A percentile compares a stretch with the other conserved stretches of the same genome.
Conservation (phyloP, 2,888 invertebrate species). For the Drosophila anomelani region DNA sequence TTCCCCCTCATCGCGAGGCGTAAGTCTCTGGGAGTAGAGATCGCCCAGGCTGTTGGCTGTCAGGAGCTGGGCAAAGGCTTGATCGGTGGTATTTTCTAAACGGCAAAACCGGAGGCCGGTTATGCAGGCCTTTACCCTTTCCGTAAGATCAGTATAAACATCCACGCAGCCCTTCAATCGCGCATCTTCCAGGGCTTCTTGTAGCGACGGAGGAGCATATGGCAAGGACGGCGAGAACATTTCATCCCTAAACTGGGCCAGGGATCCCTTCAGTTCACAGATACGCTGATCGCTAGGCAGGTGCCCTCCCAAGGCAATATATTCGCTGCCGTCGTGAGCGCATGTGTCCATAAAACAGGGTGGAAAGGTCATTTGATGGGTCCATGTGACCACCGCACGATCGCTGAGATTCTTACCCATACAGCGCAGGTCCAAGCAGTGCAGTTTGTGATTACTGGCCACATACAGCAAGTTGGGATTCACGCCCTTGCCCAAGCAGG, state of each 20-base stretch:
- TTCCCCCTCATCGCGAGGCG: conserved; percentile 41
- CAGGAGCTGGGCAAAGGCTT: conserved; percentile 63
- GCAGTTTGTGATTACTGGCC: conserved; percentile 81
- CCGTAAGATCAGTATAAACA: conserved; percentile 65
- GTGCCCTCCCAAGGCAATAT: conserved; percentile 76
- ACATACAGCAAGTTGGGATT: conserved; percentile 80
- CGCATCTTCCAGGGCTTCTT: conserved; percentile 65
- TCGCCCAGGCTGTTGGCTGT: conserved; percentile 81
- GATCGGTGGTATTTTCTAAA: conserved; percentile 39
- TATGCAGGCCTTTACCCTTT: conserved; percentile 73
- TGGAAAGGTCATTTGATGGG: conserved; percentile 79
- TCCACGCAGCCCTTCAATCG: conserved; percentile 64
- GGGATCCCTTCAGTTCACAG: conserved; percentile 65
- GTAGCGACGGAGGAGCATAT: conserved; percentile 72
- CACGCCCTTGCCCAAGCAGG: conserved; percentile 67
- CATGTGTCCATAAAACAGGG: conserved; percentile 77
- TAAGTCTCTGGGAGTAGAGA: conserved; percentile 67
- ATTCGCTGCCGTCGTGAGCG: conserved; percentile 65
- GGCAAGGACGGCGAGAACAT: conserved; percentile 70
- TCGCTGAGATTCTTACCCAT: conserved; percentile 61
- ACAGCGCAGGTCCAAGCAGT: conserved; percentile 79
- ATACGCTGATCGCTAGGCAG: conserved; percentile 74
- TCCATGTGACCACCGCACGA: conserved; percentile 76
- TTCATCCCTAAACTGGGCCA: conserved; percentile 28
- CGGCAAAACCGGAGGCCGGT: conserved; percentile 76